Evolutionary conservation across 2,797 vertebrate species (phyloP).

Genomic region (Emys orbicularis): DNA sequence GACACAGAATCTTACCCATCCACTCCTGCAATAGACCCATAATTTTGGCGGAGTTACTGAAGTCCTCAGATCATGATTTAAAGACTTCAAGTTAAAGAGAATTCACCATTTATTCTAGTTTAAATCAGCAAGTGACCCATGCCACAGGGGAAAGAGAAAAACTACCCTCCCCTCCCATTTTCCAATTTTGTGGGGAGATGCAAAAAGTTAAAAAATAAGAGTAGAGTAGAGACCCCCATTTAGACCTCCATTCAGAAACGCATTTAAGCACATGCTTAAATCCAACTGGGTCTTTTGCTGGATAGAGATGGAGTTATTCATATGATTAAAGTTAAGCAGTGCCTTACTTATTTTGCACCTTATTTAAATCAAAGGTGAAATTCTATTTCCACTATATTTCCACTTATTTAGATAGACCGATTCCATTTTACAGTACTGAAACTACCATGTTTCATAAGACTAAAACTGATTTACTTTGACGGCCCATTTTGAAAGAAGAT

Average conservation of each 20-base stretch:
- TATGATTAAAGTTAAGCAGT: neutral
- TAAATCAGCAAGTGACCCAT: neutral
- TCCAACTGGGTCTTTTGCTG: neutral
- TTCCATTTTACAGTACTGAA: neutral
- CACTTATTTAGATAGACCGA: neutral
- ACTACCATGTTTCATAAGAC: neutral
- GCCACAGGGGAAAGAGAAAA: neutral
- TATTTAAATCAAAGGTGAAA: neutral
- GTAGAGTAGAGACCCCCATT: rapidly evolving
- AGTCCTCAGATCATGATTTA: neutral
- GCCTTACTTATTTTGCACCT: neutral
- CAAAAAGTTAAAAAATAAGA: neutral
- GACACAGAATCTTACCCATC: neutral
- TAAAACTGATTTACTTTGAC: neutral
- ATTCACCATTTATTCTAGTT: neutral
- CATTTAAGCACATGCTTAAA: neutral
- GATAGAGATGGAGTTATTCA: neutral
- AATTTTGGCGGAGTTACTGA: neutral
- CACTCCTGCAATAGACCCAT: neutral
- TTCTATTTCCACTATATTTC: neutral
- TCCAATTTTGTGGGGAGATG: neutral
- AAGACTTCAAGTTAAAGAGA: neutral
- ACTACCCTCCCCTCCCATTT: neutral
- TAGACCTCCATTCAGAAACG: neutral
- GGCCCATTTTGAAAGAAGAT: neutral